Evolutionary conservation across 2,113 vertebrate species (phyloP), one percentile per base, ranked within the genome.

Genomic region (Myocastor coypus): DNA sequence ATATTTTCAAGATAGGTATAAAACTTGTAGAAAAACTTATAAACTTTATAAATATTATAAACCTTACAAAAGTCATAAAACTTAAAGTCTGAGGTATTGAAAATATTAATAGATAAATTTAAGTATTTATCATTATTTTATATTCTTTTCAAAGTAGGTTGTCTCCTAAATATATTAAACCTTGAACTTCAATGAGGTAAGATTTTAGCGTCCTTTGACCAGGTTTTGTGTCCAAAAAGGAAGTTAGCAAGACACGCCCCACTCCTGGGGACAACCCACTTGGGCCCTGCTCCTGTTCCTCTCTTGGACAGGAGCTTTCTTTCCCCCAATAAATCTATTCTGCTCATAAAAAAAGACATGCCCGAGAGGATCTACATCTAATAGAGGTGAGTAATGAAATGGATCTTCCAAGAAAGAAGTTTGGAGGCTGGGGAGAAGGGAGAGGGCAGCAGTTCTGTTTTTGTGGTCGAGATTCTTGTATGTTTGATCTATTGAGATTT

Each of bases 131-230:
- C 40, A 57, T 50, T 46, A 86, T 64, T 86, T 94, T 68, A 82
- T 11, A 81, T 66, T 13, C 19, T 30, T 77, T 90, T 90, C 40
- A n/a, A 40, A 77, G 28, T 95, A 84, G 24, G 26, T 59, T 92
- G 50, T 91, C 57, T 94, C 80, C 71, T 89, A 94, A 73, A 86
- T 89, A 42, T n/a, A 32, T n/a, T 57, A 26, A 83, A 69, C 52
- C 7, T 91, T 91, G 32, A 94, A 86, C 13, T 34, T 71, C 63
- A 75, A 37, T 83, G 52, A 30, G 24, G 19, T 92, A 32, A 61
- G 28, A 16, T 69, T 17, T 22, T 92, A 24, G 40, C 85, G 9
- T 34, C 64, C 11, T 81, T 77, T 82, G n/a, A 68, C 64, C 14
- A 75, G 64, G 40, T 42, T 90, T 94, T 83, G 24, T 57, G 46